Conservation (phyloP, 2,888 invertebrate genomes). For the Cotesia congregata region DNA sequence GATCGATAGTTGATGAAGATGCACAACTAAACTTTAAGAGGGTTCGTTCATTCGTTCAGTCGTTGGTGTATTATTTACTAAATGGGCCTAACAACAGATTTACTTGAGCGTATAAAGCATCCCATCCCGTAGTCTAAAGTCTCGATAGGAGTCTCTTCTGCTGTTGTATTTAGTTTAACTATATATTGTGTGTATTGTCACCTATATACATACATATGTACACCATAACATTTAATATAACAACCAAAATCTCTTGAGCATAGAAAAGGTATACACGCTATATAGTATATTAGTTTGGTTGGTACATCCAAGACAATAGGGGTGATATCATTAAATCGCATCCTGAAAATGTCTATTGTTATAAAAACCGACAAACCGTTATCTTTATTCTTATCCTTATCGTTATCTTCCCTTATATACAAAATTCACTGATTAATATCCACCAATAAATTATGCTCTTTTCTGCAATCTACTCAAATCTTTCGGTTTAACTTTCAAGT, state of each 20-base stretch:
- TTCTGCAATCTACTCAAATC: not conserved
- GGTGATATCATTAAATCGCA: slow-evolving; percentile 66
- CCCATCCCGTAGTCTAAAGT: slow-evolving; percentile 15
- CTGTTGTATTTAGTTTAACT: not conserved
- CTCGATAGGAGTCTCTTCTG: slow-evolving; percentile 53
- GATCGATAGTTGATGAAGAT: slow-evolving; percentile 46
- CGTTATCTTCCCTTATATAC: not conserved
- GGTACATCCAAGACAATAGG: slow-evolving; percentile 59
- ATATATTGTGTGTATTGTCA: no score
- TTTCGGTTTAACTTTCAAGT: slow-evolving; percentile 28
- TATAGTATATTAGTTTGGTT: slow-evolving; percentile 45
- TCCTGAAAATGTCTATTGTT: slow-evolving; percentile 65
- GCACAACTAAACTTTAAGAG: slow-evolving; percentile 32
- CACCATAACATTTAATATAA: no score
- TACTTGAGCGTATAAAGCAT: slow-evolving; percentile 65
- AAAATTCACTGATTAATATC: slow-evolving; percentile 59
- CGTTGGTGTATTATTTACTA: slow-evolving; percentile 43
- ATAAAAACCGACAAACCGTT: slow-evolving; percentile 51
- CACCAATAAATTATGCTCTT: not conserved
- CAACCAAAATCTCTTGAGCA: slow-evolving; percentile 56
- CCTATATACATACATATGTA: no score
- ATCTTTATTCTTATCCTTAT: slow-evolving; percentile 41
- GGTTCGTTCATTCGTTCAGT: slow-evolving; percentile 46
- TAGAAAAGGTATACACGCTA: slow-evolving; percentile 46
- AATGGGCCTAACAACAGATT: slow-evolving; percentile 56